phyloP scores from a whole-genome alignment of 2,888 invertebrate genomes.

The Heliconius ismenius region DNA sequence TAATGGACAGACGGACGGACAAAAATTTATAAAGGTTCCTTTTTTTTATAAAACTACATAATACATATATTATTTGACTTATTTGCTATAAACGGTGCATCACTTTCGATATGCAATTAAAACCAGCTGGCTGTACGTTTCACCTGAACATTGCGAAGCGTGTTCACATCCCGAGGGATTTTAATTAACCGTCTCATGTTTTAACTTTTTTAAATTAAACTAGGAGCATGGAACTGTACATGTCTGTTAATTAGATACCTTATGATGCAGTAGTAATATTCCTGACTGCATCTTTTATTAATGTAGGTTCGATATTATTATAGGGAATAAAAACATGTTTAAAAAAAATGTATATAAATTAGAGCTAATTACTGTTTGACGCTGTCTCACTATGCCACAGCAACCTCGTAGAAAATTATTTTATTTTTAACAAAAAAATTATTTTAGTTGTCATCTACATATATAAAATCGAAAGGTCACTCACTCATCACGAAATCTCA shows the following conservation, averaged over 20 bases:
- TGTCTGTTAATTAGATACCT: background rate
- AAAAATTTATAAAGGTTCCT: no score
- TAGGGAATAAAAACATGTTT: background rate
- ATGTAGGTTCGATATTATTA: background rate
- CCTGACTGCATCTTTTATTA: background rate
- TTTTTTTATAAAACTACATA: no score
- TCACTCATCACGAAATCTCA: no score
- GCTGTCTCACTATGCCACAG: no score
- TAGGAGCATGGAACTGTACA: background rate
- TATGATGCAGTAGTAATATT: background rate
- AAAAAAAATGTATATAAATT: background rate
- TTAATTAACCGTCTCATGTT: constrained; percentile 21
- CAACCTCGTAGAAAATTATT: no score
- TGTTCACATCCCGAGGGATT: constrained; percentile 19
- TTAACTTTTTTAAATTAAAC: constrained; percentile 21
- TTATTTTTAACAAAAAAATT: no score
- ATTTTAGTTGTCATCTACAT: no score
- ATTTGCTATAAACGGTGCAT: background rate
- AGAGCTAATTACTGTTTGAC: no score
- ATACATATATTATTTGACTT: no score
- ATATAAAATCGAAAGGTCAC: no score
- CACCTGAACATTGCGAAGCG: constrained; percentile 3
- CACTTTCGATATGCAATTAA: constrained; percentile 15
- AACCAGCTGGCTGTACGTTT: constrained; percentile 16
- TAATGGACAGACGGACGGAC: no score